Base-by-base conservation (phyloP, 30 jellyfish, hydroid and myxozoan genomes). In the Pseudorhiza aurosa region DNA sequence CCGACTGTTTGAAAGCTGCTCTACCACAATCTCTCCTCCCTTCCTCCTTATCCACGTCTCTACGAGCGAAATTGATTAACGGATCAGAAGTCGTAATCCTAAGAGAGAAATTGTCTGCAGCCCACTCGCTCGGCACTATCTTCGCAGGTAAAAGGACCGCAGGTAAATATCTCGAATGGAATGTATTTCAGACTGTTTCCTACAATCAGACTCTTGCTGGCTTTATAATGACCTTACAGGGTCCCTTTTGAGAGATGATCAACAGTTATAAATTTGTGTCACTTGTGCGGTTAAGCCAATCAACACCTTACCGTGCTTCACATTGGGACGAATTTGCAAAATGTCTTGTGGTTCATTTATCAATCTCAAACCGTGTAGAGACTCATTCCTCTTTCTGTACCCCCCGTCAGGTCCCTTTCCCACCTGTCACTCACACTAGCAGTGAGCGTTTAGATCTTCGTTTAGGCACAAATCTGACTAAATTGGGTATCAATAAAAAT, bases 171-270 rank as follows among this genome's bases (percentile, higher is more conserved):
- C 39, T 24, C n/a, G n/a, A 46, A 24, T 32, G 68, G 58, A 17
- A 57, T 27, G 42, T 12, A 3, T 45, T 51, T 58, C 73, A 63
- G 60, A 64, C 77, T 80, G 84, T 65, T 80, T 31, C 32, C 53
- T 4, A 68, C 47, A 15, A 19, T 60, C 5, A 30, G 24, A 8
- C 32, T 26, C 90, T 78, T 78, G 82, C 90, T 65, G 91, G 51
- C 91, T 80, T 80, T 80, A 64, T 80, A 80, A 45, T 65, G 91
- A 77, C 89, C 82, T 68, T 58, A 64, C 12, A 42, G 89, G 65
- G 74, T 68, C 80, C 89, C 89, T 77, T 68, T 77, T 58, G 68
- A 63, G 89, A 65, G 76, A 80, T 80, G 77, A 80, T 80, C 91
- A 57, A 44, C 80, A 57, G 91, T 49, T 32, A 49, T 80, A 65